Base-by-base conservation (phyloP, 1,140 invertebrate genomes). In the Dolichoris vasculosae region DNA sequence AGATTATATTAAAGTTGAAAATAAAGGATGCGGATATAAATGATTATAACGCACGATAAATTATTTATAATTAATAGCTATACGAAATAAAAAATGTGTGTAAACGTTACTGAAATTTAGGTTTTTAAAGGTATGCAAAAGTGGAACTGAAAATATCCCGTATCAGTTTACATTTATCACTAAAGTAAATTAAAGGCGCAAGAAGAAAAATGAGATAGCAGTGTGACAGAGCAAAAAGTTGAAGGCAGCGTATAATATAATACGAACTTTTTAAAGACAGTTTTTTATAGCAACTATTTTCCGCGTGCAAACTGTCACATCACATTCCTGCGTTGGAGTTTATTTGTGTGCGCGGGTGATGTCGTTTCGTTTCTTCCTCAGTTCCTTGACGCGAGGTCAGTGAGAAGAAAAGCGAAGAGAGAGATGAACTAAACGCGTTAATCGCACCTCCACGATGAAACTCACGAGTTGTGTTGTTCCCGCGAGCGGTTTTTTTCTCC, bases 391-490 rank as follows among this genome's bases (percentile, higher is more conserved):
- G 73, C 55, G 73, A 77, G 73, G 48, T 71, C 81, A 55, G 30
- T 63, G 51, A 78, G 40, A 80, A 80, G 35, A 80, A 80, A 80
- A 80, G 40, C 35, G 13, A 43, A 48, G 32, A 55, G 46, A 64
- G 35, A 75, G 64, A 83, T 40, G 71, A 59, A 71, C 80, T 59
- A 78, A 84, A 78, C 59, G 75, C 82, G 55, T 84, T 84, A 84
- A 84, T 84, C 82, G 82, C 63, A 78, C 55, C 75, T 78, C 48
- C 71, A 76, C 38, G 82, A 75, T 83, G 73, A 76, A 76, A 76
- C 46, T 75, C 82, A 76, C 51, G 82, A 59, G 48, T 80, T 80
- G 67, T 82, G 69, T 83, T 75, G 51, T 76, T 83, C 55, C 71
- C 69, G 59, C 78, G 71, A 59, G 81, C 81, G 48, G 11, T 40